Evolutionary conservation across 2,113 vertebrate species (phyloP).

Genomic region (Lepus europaeus): DNA sequence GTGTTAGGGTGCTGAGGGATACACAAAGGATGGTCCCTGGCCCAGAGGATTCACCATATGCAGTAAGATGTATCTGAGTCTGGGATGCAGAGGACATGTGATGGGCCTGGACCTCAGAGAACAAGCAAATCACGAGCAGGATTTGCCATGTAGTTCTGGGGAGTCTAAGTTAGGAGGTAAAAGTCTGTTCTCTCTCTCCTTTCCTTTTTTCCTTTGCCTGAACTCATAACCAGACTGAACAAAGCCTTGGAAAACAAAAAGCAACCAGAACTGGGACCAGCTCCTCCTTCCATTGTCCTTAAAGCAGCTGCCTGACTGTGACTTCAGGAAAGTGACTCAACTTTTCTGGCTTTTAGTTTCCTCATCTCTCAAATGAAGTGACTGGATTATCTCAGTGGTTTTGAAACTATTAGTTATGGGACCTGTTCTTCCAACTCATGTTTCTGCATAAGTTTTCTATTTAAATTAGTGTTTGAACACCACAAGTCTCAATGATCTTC

Average conservation of each 20-base stretch:
- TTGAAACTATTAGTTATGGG: background rate
- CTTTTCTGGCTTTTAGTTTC: constrained; percentile 30
- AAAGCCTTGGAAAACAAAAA: background rate
- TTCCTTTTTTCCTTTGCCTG: background rate
- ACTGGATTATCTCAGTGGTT: background rate
- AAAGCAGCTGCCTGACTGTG: background rate
- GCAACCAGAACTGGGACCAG: background rate
- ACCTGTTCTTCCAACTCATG: background rate
- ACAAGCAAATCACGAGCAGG: accelerated
- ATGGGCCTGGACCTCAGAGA: background rate
- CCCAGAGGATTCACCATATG: too few species aligned
- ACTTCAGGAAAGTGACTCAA: constrained; percentile 13
- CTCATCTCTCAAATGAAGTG: background rate
- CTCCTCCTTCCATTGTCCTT: background rate
- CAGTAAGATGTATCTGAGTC: background rate
- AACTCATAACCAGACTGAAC: background rate
- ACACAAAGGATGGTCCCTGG: background rate
- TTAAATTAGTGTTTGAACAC: background rate
- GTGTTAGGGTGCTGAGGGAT: background rate
- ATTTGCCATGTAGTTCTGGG: background rate
- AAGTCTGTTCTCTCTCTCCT: constrained; percentile 12
- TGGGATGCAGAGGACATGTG: background rate
- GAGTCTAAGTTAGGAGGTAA: background rate
- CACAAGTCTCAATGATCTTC: background rate
- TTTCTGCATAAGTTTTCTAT: background rate